phyloP scores from a whole-genome alignment of 2,797 vertebrate species.

The Thripadectes ignobilis region DNA sequence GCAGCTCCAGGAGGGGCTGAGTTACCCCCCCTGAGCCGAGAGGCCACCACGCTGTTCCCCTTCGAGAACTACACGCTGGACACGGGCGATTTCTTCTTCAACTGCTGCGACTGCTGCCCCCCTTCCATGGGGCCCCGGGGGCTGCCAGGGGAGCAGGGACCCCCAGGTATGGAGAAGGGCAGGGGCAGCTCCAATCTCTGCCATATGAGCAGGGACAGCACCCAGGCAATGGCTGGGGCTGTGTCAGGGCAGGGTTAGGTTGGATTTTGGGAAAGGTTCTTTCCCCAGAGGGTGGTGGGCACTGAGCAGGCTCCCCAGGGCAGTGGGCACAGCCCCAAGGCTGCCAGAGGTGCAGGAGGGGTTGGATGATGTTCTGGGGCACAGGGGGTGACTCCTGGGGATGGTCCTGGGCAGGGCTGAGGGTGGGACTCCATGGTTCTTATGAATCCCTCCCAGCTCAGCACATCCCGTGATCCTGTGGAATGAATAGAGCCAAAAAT shows the following conservation, averaged over 20 bases:
- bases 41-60: constrained; percentile 47
- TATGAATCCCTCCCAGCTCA: neutral
- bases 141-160: constrained; percentile 82
- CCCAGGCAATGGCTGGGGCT: neutral
- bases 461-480: accelerated
- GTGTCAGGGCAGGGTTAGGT: accelerated
- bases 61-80: constrained; percentile 89
- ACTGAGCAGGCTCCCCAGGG: neutral
- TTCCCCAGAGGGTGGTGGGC: neutral
- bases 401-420: accelerated
- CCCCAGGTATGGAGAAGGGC: constrained; percentile 78
- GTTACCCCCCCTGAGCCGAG: neutral
- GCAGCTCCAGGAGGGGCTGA: neutral
- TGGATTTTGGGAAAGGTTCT: neutral
- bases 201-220: neutral
- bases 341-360: neutral
- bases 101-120: constrained; percentile 94
- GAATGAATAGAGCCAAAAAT: neutral
- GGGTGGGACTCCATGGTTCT: accelerated
- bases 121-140: constrained; percentile 82
- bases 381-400: neutral
- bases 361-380: accelerated
- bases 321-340: neutral
- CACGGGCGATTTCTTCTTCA: constrained; percentile 89
- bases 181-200: neutral